Evolutionary conservation across 2,113 vertebrate genomes (phyloP).

Genomic region (Gnathonemus echidnorhynchus): DNA sequence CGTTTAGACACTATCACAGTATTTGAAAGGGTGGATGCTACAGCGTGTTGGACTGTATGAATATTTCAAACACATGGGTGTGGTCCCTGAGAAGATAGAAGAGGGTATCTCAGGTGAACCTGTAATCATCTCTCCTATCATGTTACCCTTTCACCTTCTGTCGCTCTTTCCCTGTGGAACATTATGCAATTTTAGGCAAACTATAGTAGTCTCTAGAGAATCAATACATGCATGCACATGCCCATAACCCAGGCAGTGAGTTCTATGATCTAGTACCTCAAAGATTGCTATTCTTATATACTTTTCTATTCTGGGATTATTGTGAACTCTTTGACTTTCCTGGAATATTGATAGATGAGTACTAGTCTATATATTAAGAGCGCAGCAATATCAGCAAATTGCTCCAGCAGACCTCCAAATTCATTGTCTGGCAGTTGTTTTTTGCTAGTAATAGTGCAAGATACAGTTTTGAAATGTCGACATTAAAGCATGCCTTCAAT

Average conservation of each 20-base stretch:
- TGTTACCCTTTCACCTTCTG: not conserved
- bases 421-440: not conserved
- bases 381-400: not conserved
- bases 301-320: not conserved
- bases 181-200: not conserved
- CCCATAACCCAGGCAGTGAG: not conserved
- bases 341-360: not conserved
- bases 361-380: not conserved
- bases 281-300: not conserved
- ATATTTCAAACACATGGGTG: not conserved
- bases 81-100: not conserved
- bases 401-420: not conserved
- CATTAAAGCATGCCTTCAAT: not conserved
- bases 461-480: not conserved
- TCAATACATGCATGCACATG: not conserved
- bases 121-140: not conserved
- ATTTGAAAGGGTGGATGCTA: not conserved
- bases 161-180: not conserved
- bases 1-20: not conserved
- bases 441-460: not conserved
- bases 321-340: not conserved
- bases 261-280: not conserved
- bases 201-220: not conserved
- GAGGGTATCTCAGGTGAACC: not conserved
- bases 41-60: not conserved